phyloP scores from a whole-genome alignment of 2,888 invertebrate genomes.

The Caenorhabditis angaria region DNA sequence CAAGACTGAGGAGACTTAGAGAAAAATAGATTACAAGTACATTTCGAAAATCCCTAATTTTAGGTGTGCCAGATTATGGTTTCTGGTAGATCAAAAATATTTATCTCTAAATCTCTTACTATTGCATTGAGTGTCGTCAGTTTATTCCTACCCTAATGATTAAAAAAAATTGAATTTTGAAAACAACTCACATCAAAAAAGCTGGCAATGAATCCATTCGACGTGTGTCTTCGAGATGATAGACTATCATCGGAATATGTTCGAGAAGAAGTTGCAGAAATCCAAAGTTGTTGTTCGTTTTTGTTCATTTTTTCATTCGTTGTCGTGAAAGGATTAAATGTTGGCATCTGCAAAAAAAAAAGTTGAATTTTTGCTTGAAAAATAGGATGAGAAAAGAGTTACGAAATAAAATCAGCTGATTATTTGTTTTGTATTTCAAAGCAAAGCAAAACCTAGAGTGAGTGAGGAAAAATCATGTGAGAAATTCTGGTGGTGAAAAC shows the following conservation, averaged over 20 bases:
- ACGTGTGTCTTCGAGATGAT: background rate
- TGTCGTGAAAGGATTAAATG: conserved; percentile 2
- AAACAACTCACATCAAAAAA: background rate
- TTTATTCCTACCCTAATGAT: background rate
- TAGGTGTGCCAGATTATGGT: too few species aligned
- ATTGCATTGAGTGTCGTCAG: too few species aligned
- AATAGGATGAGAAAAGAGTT: background rate
- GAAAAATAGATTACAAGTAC: too few species aligned
- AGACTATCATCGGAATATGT: background rate
- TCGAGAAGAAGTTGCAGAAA: background rate
- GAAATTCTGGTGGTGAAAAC: background rate
- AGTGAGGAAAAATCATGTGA: background rate
- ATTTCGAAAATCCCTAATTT: too few species aligned
- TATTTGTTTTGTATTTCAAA: background rate
- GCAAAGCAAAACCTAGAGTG: too few species aligned
- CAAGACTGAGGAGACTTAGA: too few species aligned
- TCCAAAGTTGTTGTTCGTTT: background rate
- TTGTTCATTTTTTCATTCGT: conserved; percentile 1
- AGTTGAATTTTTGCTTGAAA: background rate
- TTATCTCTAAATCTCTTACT: too few species aligned
- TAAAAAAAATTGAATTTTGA: too few species aligned
- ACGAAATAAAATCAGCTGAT: conserved; percentile 2
- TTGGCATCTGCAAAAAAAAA: background rate
- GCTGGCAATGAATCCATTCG: background rate
- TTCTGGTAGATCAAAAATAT: too few species aligned